Conservation (phyloP, 2,113 vertebrate genomes). For the Sigmodon hispidus region DNA sequence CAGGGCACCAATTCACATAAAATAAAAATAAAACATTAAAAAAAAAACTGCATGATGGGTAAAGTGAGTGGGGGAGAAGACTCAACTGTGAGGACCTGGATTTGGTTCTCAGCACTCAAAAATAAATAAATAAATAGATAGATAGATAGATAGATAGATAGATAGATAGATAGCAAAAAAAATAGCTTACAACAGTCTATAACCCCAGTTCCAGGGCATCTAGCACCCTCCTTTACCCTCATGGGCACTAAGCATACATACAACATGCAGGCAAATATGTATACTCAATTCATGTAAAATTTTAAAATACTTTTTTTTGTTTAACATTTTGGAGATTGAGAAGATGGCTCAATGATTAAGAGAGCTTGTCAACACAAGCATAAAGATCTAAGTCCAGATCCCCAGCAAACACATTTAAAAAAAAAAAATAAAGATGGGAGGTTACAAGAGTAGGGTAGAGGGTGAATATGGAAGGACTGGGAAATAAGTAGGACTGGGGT, state of each 20-base stretch:
- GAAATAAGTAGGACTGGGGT: neutral
- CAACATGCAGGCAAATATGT: neutral
- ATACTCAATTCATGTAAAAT: neutral
- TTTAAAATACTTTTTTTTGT: neutral
- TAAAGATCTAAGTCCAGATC: neutral
- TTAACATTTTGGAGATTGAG: neutral
- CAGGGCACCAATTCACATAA: too few species aligned
- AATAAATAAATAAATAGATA: too few species aligned
- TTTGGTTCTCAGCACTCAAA: neutral
- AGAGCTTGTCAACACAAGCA: neutral
- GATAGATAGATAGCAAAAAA: too few species aligned
- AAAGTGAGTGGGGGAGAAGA: neutral
- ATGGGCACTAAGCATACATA: neutral
- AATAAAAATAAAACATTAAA: too few species aligned
- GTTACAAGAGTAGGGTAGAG: neutral
- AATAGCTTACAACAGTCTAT: neutral
- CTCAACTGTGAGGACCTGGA: neutral
- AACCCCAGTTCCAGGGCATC: neutral
- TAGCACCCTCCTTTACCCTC: neutral
- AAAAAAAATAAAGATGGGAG: neutral
- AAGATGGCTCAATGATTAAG: neutral
- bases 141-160: too few species aligned
- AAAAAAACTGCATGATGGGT: neutral
- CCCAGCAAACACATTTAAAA: neutral
- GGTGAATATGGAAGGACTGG: neutral